Base-by-base conservation (phyloP, 2,113 vertebrate genomes). In the Naja naja region DNA sequence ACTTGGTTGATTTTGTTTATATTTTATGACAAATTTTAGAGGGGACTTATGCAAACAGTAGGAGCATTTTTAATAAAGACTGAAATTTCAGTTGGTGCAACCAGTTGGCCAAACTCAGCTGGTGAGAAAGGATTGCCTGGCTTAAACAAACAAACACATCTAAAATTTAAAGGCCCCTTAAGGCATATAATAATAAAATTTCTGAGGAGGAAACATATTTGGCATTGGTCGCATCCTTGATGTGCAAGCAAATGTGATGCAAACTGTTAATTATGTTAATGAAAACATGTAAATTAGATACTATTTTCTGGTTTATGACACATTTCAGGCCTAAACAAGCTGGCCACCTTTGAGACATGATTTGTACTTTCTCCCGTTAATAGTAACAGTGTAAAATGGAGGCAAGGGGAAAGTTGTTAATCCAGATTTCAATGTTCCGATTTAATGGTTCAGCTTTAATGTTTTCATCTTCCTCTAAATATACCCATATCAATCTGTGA, bases 351-450 rank as follows among this genome's bases (percentile, higher is more conserved):
- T 43, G 96, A 95, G 92, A 94, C 94, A 94, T 93, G 94, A 92
- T 95, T 95, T 96, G 95, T 95, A 95, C 94, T 96, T 94, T 95
- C 94, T 96, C 92, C 92, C 95, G 91, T 91, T 93, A 96, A 96
- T 97, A 95, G 10, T 93, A 96, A 93, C 93, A 30, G 16, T 22
- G 47, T 94, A 94, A 95, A 96, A 94, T 25, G 55, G 39, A 27
- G 93, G 89, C 88, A 92, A 92, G 69, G 95, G 95, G 94, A 96
- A 92, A 94, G 95, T 43, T 81, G 7, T 43, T 81, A 39, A 81
- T 81, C 74, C 74, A 81, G 74, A 95, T 95, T 95, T 81, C 74
- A 93, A 94, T 93, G 92, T 86, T 94, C 93, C 95, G 95, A 96
- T 9, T 88, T n/a, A 90, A 93, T 93, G 90, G 87, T 96, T 95